phyloP scores from a whole-genome alignment of 2,113 vertebrate genomes.

The Cyprinodon variegatus region DNA sequence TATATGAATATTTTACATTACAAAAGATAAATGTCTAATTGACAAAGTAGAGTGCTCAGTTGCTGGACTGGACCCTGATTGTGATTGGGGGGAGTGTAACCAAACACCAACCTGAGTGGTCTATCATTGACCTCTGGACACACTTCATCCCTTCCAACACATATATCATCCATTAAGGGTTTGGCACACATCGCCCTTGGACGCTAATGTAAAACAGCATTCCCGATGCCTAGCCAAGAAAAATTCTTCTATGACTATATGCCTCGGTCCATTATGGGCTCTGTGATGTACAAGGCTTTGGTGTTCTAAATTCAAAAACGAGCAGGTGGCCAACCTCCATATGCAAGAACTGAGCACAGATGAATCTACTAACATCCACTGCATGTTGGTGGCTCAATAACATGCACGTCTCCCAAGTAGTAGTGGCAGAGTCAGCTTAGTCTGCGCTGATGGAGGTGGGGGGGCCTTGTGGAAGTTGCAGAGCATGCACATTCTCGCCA shows the following conservation, averaged over 20 bases:
- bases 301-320: slow-evolving; percentile 40
- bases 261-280: slow-evolving; percentile 32
- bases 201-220: slow-evolving; percentile 11
- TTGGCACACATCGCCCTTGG: slow-evolving; percentile 8
- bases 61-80: slow-evolving; percentile 56
- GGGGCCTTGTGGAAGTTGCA: slow-evolving; percentile 61
- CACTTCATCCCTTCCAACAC: slow-evolving; percentile 38
- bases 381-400: neutral
- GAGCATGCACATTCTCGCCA: slow-evolving; percentile 67
- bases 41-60: slow-evolving; percentile 8
- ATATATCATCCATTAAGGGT: slow-evolving; percentile 44
- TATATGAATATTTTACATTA: no score
- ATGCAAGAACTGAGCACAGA: slow-evolving; percentile 9
- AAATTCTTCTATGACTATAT: slow-evolving; percentile 32
- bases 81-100: slow-evolving; percentile 44
- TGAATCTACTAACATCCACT: slow-evolving; percentile 23
- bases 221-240: slow-evolving; percentile 44
- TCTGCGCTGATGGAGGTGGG: slow-evolving; percentile 5
- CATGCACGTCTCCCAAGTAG: neutral
- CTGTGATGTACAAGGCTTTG: neutral
- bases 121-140: slow-evolving; percentile 64
- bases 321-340: slow-evolving; percentile 33
- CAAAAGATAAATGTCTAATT: neutral
- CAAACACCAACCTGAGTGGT: slow-evolving; percentile 49
- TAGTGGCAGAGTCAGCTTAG: neutral